Conservation (phyloP, 2,113 vertebrate genomes). For the Pterophyllum scalare region DNA sequence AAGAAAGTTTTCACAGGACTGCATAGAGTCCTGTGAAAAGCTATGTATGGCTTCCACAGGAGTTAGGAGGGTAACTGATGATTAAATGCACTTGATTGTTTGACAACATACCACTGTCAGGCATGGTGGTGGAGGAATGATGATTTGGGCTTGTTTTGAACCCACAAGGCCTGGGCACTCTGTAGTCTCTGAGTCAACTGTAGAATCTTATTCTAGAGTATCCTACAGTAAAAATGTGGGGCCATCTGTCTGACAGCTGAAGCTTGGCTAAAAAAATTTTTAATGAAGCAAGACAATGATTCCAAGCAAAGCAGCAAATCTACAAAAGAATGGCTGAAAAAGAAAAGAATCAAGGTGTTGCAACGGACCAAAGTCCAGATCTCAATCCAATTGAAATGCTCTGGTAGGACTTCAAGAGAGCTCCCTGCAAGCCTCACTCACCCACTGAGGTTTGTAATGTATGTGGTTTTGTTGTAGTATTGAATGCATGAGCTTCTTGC, state of each 20-base stretch:
- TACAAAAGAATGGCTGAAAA: background rate
- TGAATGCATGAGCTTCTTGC: background rate
- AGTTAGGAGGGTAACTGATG: too few species aligned
- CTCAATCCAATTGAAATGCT: background rate
- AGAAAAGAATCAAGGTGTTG: background rate
- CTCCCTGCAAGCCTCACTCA: background rate
- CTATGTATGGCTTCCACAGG: too few species aligned
- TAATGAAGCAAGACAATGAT: background rate
- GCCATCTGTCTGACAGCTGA: too few species aligned
- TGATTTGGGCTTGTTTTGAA: background rate
- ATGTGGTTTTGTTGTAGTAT: background rate
- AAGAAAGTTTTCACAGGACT: too few species aligned
- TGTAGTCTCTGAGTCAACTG: background rate
- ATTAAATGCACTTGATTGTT: too few species aligned
- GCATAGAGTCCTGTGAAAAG: too few species aligned
- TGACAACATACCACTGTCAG: background rate
- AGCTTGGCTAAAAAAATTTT: too few species aligned
- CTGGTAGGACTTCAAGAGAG: background rate
- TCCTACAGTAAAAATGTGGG: background rate
- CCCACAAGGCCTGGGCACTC: background rate
- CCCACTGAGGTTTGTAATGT: background rate
- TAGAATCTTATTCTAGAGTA: background rate
- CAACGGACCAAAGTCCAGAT: background rate
- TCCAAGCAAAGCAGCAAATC: background rate
- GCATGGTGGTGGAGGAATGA: background rate